These are phyloP conservation scores for Zaprionus tsacasi DNA, from an alignment of 1,140 invertebrate species.

Conservation along the genomic window DNA sequence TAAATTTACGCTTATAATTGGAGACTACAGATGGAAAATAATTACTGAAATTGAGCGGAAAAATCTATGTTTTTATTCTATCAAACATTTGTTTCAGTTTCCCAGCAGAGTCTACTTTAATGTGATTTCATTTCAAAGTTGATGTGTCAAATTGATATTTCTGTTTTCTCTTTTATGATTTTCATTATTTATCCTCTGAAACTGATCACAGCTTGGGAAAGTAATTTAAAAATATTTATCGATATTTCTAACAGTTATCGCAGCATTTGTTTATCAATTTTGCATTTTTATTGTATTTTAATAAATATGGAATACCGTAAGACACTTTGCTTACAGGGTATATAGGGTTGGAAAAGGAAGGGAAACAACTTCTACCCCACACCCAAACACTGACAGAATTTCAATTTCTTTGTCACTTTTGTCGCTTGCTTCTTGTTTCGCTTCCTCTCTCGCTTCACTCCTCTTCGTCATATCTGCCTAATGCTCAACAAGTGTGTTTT, in stretches of 20 bases:
- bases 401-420: constrained; percentile 76
- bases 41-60: background rate
- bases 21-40: background rate
- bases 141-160: background rate
- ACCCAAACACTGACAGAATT: constrained; percentile 60
- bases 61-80: too few relatives aligned
- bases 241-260: too few relatives aligned
- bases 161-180: background rate
- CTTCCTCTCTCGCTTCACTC: background rate
- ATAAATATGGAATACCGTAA: background rate
- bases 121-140: background rate
- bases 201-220: background rate
- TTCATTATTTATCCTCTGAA: too few relatives aligned
- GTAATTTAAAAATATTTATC: background rate
- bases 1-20: background rate
- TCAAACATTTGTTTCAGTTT: too few relatives aligned
- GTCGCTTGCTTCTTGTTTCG: constrained; percentile 17
- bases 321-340: background rate
- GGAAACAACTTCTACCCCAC: constrained; percentile 19
- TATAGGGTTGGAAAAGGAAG: background rate
- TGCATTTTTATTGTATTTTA: too few relatives aligned
- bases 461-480: constrained; percentile 7
- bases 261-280: too few relatives aligned
- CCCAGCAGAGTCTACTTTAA: background rate
- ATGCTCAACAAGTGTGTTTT: constrained; percentile 51